These are phyloP conservation scores for Dinothrombium tinctorium DNA, from an alignment of 1,140 invertebrate species.

Conservation along the genomic window DNA sequence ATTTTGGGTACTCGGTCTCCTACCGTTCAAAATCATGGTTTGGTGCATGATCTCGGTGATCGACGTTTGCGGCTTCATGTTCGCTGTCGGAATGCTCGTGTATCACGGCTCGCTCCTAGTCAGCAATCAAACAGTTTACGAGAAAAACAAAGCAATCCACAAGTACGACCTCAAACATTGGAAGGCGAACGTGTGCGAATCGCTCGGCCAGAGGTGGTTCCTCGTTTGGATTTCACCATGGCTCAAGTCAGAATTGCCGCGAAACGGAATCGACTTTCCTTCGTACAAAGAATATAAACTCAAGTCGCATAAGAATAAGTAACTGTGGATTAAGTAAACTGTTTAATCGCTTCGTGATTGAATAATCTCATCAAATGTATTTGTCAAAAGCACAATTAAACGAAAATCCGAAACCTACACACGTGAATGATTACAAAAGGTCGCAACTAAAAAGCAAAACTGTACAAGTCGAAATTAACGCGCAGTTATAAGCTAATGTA, in stretches of 20 bases:
- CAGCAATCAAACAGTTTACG: conserved; percentile 14
- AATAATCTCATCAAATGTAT: no score
- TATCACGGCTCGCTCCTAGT: conserved; percentile 12
- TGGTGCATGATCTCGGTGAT: conserved; percentile 14
- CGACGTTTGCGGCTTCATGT: conserved; percentile 11
- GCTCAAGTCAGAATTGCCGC: conserved; percentile 9
- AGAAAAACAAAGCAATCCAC: conserved; percentile 8
- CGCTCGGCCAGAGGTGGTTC: conserved; percentile 12
- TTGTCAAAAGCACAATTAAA: no score
- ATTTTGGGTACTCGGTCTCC: conserved; percentile 14
- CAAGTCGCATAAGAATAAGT: background rate
- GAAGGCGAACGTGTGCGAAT: conserved; percentile 12
- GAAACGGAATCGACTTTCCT: conserved; percentile 13
- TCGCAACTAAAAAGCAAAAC: no score
- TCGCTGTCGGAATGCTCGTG: conserved; percentile 11
- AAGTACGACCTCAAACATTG: conserved; percentile 12
- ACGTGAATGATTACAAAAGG: no score
- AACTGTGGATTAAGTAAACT: no score
- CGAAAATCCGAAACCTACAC: no score
- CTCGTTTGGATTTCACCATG: conserved; percentile 9
- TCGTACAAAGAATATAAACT: background rate
- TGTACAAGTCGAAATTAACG: no score
- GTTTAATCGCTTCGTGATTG: no score
- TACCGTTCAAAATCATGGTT: conserved; percentile 5
- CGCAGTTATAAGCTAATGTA: no score